Evolutionary conservation across 2,113 vertebrate species (phyloP), one percentile per base, ranked within the genome.

Genomic region (Orycteropus afer): DNA sequence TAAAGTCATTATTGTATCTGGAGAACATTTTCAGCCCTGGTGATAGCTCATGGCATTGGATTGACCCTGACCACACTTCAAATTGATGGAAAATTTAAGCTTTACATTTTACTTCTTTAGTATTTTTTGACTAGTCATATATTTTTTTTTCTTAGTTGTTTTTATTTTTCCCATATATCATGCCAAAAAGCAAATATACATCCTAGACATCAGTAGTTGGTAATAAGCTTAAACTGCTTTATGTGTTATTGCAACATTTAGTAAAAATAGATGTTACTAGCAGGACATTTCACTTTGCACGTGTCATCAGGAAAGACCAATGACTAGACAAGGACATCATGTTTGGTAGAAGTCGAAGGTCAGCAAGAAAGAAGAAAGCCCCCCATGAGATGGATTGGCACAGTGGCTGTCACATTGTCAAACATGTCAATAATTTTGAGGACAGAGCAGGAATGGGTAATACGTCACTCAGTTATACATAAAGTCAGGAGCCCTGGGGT

Each of bases 121-220:
- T 15, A 13, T 47, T 77, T 87, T 65, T 57, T 74, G 17, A 42
- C 51, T 71, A 89, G 65, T 22, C 32, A 53, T 45, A 63, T 74
- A 20, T 40, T 51, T 78, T 77, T 69, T 57, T 69, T 34, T 40
- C 17, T 84, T 84, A 51, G 32, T 32, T 65, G 1, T 20, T 47
- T 76, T 91, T 76, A 67, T 82, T 91, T 77, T 93, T 89, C 80
- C 73, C 17, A 47, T 77, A 45, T 55, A 71, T 67, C 47, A 65
- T 55, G 49, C 37, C 49, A 53, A 69, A 65, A 25, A 69, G 51
- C 32, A 94, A 89, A 77, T 53, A 84, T 13, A 13, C 13, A 82
- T 84, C n/a, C 34, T 32, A 84, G 69, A 84, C 7, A 40, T 77
- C 42, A 61, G 67, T 69, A 78, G 17, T 18, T 57, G 12, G 69